Base-by-base conservation (phyloP, 2,113 vertebrate species). In the Calyptomena viridis region DNA sequence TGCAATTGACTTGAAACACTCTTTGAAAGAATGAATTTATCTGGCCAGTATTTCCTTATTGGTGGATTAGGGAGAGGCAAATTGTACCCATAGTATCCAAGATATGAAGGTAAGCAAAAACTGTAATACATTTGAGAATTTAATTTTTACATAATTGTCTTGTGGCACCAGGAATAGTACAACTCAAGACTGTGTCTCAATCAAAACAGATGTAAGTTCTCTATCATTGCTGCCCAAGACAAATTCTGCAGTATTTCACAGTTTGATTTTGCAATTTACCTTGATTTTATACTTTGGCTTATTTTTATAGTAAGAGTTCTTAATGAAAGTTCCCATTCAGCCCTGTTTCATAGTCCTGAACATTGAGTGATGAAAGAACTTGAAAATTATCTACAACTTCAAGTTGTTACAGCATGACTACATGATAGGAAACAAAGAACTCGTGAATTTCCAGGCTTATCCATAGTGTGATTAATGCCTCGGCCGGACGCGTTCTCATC, bases 401-500 rank as follows among this genome's bases (percentile, higher is more conserved):
- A 53, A 15, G 6, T 44, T 15, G 9, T 59, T 52, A 33, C 21
- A 27, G 17, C 18, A 8, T 20, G 52, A 67, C 9, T 9, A 44
- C 0, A 1, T 4, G 56, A 60, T 20, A 19, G 46, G 44, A 60
- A 72, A 50, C 0, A 2, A 77, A 66, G 46, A 74, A 40, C 1
- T 8, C 37, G 20, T 44, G 35, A 12, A 27, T 80, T 13, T 40
- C 37, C 33, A 27, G 25, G 10, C 24, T 76, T 46, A 39, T 11
- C 5, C 0, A 1, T 18, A 1, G 1, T 31, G 11, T 11, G 27
- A 25, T 14, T 35, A 55, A 35, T 52, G 59, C 30, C 47, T 60
- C 1, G 1, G 31, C 33, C 16, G 39, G 14, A n/a, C 1, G 5
- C 3, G 14, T 10, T 78, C 63, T 69, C 6, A 1, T 6, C 1